phyloP scores from a whole-genome alignment of 2,797 vertebrate genomes.

The Rousettus madagascariensis region DNA sequence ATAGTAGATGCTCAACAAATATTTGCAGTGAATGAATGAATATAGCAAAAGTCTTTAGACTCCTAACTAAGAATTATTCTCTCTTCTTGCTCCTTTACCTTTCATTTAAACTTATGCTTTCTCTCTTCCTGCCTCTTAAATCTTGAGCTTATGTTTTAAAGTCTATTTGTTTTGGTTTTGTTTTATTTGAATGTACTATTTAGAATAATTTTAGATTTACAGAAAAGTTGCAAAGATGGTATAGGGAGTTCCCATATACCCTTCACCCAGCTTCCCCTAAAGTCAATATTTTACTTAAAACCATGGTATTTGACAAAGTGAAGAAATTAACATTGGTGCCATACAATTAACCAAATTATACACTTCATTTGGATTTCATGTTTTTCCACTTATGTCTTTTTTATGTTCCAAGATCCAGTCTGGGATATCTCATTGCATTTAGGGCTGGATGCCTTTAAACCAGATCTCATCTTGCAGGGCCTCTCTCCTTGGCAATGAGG shows the following conservation, averaged over 20 bases:
- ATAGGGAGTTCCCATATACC: neutral
- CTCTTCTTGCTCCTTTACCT: neutral
- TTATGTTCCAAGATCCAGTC: neutral
- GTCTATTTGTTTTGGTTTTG: neutral
- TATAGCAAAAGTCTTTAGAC: neutral
- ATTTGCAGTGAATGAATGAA: neutral
- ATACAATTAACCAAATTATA: neutral
- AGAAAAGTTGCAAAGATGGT: neutral
- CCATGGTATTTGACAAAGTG: neutral
- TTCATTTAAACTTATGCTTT: neutral
- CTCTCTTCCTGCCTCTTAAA: slow-evolving; percentile 21
- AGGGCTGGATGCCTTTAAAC: neutral
- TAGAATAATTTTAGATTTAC: slow-evolving; percentile 14
- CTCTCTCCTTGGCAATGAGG: neutral
- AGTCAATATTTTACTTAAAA: slow-evolving; percentile 11
- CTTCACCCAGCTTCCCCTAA: neutral
- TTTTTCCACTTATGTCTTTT: neutral
- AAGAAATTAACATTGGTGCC: neutral
- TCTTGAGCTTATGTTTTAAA: slow-evolving; percentile 23
- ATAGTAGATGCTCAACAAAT: neutral
- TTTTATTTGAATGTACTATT: neutral
- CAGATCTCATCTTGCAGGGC: neutral
- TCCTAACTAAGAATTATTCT: neutral
- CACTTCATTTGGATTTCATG: slow-evolving; percentile 28
- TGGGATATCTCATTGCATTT: neutral